Percentiles rank a stretch among this genome's conserved stretches.
Evolutionary conservation across 2,797 vertebrate genomes (phyloP).

Genomic region (Schizothorax lantsangensis): DNA sequence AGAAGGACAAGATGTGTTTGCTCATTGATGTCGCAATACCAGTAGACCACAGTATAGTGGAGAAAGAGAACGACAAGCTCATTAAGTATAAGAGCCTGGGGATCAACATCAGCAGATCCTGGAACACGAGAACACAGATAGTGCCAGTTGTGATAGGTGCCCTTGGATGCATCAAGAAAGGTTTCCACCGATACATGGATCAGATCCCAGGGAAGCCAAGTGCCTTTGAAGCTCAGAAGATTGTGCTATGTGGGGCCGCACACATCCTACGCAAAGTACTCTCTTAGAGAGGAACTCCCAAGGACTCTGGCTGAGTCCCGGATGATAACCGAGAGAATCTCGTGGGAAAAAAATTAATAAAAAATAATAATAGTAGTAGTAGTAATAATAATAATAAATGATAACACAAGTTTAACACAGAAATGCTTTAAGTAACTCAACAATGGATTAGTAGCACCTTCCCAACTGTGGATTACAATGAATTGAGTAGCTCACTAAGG

Average conservation of each 20-base stretch:
- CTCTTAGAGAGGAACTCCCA: too few relatives aligned
- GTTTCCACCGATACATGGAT: background rate
- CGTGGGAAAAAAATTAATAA: too few relatives aligned
- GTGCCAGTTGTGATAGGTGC: background rate
- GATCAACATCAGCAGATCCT: background rate
- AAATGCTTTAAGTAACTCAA: too few relatives aligned
- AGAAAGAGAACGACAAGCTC: background rate
- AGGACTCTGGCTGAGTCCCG: too few relatives aligned
- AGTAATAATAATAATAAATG: too few relatives aligned
- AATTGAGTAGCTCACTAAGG: too few relatives aligned
- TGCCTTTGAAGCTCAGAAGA: background rate
- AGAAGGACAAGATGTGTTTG: background rate
- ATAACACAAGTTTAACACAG: too few relatives aligned
- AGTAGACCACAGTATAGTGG: background rate
- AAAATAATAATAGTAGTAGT: too few relatives aligned
- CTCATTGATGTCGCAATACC: background rate
- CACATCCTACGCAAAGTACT: too few relatives aligned
- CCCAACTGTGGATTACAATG: too few relatives aligned
- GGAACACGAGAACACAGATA: background rate
- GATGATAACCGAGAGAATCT: too few relatives aligned
- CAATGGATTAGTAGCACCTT: too few relatives aligned
- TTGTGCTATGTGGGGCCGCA: background rate
- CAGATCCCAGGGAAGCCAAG: background rate
- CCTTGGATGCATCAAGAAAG: background rate
- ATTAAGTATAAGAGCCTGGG: background rate